Percentiles rank a stretch among this genome's conserved stretches.
These are phyloP conservation scores for Theretra japonica DNA, from an alignment of 2,888 invertebrate species.

Conservation along the genomic window DNA sequence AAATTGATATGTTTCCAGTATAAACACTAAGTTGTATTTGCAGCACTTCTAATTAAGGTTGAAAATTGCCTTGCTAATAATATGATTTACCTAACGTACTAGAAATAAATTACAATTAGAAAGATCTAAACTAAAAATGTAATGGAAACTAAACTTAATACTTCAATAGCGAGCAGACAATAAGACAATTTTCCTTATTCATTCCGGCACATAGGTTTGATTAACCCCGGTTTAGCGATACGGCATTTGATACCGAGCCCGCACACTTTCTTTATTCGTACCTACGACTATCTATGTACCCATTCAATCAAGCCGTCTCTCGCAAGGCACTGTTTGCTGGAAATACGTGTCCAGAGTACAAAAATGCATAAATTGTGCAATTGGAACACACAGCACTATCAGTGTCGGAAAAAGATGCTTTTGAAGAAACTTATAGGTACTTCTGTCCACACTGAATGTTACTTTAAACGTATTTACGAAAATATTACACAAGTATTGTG, in stretches of 20 bases:
- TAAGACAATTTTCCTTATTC: not conserved
- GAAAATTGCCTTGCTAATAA: too few species aligned
- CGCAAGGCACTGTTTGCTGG: conserved; percentile 44
- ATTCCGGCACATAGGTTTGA: not conserved
- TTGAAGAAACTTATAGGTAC: not conserved
- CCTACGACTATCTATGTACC: conserved; percentile 25
- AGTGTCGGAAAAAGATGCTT: conserved; percentile 16
- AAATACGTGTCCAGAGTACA: conserved; percentile 44
- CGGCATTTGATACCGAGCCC: conserved; percentile 13
- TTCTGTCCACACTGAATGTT: not conserved
- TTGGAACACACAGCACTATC: conserved; percentile 18
- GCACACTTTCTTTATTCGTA: conserved; percentile 19
- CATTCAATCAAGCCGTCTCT: conserved; percentile 33
- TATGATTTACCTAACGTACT: too few species aligned
- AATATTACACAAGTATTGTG: not conserved
- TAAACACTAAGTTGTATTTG: not conserved
- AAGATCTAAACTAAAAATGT: not conserved
- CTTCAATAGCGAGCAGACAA: not conserved
- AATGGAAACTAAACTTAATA: not conserved
- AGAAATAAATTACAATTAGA: too few species aligned
- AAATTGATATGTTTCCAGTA: not conserved
- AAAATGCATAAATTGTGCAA: conserved; percentile 39
- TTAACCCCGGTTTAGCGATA: not conserved
- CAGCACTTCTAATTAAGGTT: too few species aligned
- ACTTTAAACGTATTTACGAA: not conserved